A percentile compares a stretch with the other conserved stretches of the same genome.
Evolutionary conservation across 1,140 invertebrate genomes (phyloP).

Genomic region (Plectrocnemia conspersa): DNA sequence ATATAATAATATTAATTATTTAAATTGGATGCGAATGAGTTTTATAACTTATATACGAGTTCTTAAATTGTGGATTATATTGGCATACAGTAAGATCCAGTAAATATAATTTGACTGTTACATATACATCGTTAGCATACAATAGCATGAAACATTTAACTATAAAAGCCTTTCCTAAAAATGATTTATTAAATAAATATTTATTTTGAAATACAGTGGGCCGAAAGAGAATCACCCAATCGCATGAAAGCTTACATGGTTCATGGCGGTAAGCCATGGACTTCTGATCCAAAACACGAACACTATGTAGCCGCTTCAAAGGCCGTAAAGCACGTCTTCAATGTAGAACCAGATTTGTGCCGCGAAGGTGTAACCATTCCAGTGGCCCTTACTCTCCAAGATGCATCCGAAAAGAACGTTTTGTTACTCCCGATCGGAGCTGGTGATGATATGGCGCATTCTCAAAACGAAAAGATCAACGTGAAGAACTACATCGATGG

Average conservation of each 20-base stretch:
- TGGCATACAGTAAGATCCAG: too few relatives aligned
- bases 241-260: slow-evolving; percentile 71
- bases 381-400: slow-evolving; percentile 85
- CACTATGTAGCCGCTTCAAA: slow-evolving; percentile 85
- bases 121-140: too few relatives aligned
- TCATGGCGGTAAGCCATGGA: slow-evolving; percentile 86
- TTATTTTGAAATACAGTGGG: slow-evolving; percentile 47
- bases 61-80: too few relatives aligned
- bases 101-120: too few relatives aligned
- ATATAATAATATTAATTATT: not conserved
- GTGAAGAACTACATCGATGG: slow-evolving; percentile 90
- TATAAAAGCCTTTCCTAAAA: too few relatives aligned
- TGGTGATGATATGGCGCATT: slow-evolving; percentile 95
- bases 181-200: too few relatives aligned
- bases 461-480: slow-evolving; percentile 97
- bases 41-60: too few relatives aligned
- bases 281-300: slow-evolving; percentile 85
- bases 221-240: slow-evolving; percentile 76
- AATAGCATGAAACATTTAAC: too few relatives aligned
- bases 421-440: slow-evolving; percentile 87
- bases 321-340: slow-evolving; percentile 86
- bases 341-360: slow-evolving; percentile 89
- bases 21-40: not conserved
- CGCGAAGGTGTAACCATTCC: slow-evolving; percentile 96
- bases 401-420: slow-evolving; percentile 89